Evolutionary conservation across 1,140 invertebrate genomes (phyloP), one percentile per base, ranked within the genome.

Genomic region (Eciton burchellii): DNA sequence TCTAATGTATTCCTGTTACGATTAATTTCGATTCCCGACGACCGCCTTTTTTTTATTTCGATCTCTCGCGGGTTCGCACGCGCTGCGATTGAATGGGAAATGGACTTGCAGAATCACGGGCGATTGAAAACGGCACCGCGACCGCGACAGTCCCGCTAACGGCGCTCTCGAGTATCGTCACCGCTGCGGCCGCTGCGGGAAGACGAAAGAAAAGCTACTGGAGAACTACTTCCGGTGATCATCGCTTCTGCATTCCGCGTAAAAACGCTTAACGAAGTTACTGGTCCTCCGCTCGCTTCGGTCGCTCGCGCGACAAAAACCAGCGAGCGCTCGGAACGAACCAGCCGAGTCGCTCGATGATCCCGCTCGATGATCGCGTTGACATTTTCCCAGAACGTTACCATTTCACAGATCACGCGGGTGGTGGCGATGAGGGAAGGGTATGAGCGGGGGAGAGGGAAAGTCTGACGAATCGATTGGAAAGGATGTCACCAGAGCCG

Each of bases 301-400:
- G 29, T 14, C 68, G 62, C 68, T 66, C 49, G 77, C 56, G 29
- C 35, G 24, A 24, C 56, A 54, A 60, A 43, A 49, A 62, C 65
- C 29, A 79, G 21, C 35, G 60, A 60, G 19, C 57, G 41, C 21
- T 81, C 21, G 43, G 68, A 72, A 71, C 60, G 49, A 77, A 52
- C 57, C 57, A 63, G 29, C 26, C 59, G 9, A 35, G 12, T 41
- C 16, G 45, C 19, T 29, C 47, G 74, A 56, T 47, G 41, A 49
- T 86, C 83, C 82, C 66, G 74, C 26, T 68, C 79, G 81, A 81
- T 62, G n/a, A n/a, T n/a, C 82, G 77, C n/a, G 41, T 85, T 60
- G 85, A 82, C 79, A 65, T 84, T 84, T 92, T 91, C 91, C 90
- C 87, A 91, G 89, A 84, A 91, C 85, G 90, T 90, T 84, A 89